Percentiles rank a stretch among this genome's conserved stretches.
These are phyloP conservation scores for Tokudaia tokunoshimensis DNA, from an alignment of 2,797 vertebrate genomes.

Conservation along the genomic window DNA sequence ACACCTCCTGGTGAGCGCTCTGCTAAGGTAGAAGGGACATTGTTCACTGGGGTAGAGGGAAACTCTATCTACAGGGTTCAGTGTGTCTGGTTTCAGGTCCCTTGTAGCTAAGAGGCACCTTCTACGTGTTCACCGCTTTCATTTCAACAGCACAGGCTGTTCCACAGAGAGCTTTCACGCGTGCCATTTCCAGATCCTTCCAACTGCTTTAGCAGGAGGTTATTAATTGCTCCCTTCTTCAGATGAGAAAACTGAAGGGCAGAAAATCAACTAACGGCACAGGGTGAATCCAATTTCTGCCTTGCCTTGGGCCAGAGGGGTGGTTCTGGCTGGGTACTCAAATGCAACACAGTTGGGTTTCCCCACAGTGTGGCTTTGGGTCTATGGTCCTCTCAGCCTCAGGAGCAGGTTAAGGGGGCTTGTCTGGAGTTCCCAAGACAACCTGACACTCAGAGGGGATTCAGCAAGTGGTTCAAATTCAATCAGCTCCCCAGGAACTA, in stretches of 20 bases:
- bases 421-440: neutral
- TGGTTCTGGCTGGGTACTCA: neutral
- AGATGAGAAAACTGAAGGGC: slow-evolving; percentile 4
- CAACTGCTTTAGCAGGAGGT: neutral
- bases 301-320: neutral
- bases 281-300: neutral
- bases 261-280: neutral
- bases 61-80: neutral
- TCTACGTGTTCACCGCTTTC: neutral
- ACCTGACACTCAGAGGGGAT: neutral
- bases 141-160: neutral
- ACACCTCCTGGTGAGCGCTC: neutral
- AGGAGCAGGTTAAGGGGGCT: neutral
- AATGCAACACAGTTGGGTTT: neutral
- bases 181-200: neutral
- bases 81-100: neutral
- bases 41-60: fast-evolving
- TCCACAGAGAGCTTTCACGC: neutral
- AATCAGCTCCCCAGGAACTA: neutral
- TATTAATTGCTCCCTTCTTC: neutral
- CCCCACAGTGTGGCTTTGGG: neutral
- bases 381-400: neutral
- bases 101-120: neutral
- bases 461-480: neutral
- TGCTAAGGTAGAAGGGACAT: neutral